Percentiles rank a stretch among this genome's conserved stretches.
These are phyloP conservation scores for Xiphophorus couchianus DNA, from an alignment of 2,113 vertebrate genomes.

Conservation along the genomic window DNA sequence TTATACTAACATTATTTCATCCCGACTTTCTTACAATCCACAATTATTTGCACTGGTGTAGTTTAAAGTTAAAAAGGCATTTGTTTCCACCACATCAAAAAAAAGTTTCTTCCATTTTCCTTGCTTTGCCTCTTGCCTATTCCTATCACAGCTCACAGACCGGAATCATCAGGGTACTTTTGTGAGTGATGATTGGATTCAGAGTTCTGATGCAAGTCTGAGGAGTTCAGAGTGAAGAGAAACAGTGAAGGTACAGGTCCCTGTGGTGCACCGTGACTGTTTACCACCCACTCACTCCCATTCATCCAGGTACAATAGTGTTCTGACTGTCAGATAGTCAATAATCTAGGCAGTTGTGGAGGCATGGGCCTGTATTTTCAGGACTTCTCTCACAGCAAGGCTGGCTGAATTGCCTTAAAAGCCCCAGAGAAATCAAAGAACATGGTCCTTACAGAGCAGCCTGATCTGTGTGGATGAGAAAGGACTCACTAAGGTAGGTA, in stretches of 20 bases:
- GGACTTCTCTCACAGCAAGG: background rate
- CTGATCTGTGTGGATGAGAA: background rate
- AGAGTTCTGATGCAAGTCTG: background rate
- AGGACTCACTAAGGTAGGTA: background rate
- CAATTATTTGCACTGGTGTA: too few species aligned
- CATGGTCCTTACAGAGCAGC: background rate
- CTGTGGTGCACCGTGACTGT: background rate
- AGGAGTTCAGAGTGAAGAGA: background rate
- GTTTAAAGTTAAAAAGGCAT: too few species aligned
- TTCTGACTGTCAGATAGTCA: background rate
- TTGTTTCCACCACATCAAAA: background rate
- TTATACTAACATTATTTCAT: too few species aligned
- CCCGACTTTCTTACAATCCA: too few species aligned
- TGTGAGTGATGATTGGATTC: background rate
- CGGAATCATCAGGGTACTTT: background rate
- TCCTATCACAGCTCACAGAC: background rate
- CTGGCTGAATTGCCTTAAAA: background rate
- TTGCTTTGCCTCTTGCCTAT: background rate
- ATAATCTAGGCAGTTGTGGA: background rate
- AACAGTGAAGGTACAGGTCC: background rate
- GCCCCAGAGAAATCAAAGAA: constrained; percentile 2
- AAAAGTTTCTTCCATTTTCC: background rate
- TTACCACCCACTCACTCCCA: background rate
- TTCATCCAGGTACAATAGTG: background rate
- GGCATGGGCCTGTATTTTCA: background rate